Base-by-base conservation (phyloP, 2,888 invertebrate species). In the Anagyrus pseudococci region DNA sequence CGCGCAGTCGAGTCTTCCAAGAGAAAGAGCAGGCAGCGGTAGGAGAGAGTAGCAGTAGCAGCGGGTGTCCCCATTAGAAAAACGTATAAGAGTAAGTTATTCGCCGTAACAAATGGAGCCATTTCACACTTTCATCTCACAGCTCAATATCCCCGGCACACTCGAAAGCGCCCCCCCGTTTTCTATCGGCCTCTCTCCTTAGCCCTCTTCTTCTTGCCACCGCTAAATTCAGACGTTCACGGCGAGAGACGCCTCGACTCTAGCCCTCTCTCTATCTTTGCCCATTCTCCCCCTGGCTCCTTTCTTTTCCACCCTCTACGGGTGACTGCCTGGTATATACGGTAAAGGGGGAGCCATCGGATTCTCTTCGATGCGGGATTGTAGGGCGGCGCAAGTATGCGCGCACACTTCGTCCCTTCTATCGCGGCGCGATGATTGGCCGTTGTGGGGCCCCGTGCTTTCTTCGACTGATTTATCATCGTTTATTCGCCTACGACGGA, bases 51-150 rank as follows among this genome's bases (percentile, higher is more conserved):
- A 8, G 2, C 23, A 1, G 47, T 15, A 6, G n/a, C 20, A 15
- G 23, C 15, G 37, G 41, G 29, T 33, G 25, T 44, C 37, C n/a
- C 56, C 44, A 44, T 26, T 56, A 49, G 37, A 46, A 44, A 26
- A 44, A 33, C 37, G 33, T 50, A 25, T 33, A 43, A 49, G 22
- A 56, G 56, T 61, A 46, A 61, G 56, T 56, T 61, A 56, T 61
- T 46, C 40, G 49, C 37, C 50, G 53, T 61, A 56, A 61, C 50
- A 61, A 61, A 61, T 61, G 50, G 50, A 50, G 50, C 55, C 61
- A 55, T 46, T 61, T 56, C 49, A 50, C 61, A 55, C 61, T 56
- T 61, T 61, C 55, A 61, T 61, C 50, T 61, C 50, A 19, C 49
- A 37, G 56, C 56, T 61, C 60, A 55, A 61, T 61, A 61, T 61